Evolutionary conservation across 2,888 invertebrate species (phyloP), one percentile per base, ranked within the genome.

Genomic region (Unio delphinus): DNA sequence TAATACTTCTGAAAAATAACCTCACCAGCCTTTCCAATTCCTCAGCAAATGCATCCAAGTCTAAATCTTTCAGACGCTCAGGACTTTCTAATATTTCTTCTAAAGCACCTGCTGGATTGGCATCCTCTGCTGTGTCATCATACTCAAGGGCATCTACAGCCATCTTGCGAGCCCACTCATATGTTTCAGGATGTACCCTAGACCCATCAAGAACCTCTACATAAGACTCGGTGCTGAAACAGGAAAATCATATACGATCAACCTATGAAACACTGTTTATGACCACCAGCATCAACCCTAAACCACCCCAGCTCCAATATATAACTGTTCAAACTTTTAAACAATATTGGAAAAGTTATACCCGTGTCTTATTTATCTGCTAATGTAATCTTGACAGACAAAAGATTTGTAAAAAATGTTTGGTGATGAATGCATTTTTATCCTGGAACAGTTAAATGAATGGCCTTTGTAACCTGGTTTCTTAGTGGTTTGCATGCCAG

Each of bases 151-250:
- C 99, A 90, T 99, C 99, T 0, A 99, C 98, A 0, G 99, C 99
- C 99, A 99, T 99, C 91, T 99, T 99, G 59, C 99, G 92, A 0
- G 99, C 99, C 99, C 99, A 99, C 76, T 99, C 99, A 90, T 99
- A 99, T 0, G 98, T 97, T 91, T 99, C 99, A 0, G 99, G 99
- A 91, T 99, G 99, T 0, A 99, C 98, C 82, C 99, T 93, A 0
- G 99, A 98, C 0, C 98, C 98, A 88, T 99, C 99, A 67, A 99
- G 91, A 2, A 98, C 97, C 91, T 98, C 90, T 95, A 98, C 96
- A 85, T 97, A 98, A 0, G 96, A 95, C 87, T 98, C 97, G 0
- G 97, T 97, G 67, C 88, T 88, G 81, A 55, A 72, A 67, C 28
- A 34, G 26, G 30, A 15, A 69, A 26, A 23, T 23, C 3, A 26